A percentile compares a stretch with the other conserved stretches of the same genome.
These are phyloP conservation scores for Metalampra italica DNA, from an alignment of 2,888 invertebrate genomes.

Conservation along the genomic window DNA sequence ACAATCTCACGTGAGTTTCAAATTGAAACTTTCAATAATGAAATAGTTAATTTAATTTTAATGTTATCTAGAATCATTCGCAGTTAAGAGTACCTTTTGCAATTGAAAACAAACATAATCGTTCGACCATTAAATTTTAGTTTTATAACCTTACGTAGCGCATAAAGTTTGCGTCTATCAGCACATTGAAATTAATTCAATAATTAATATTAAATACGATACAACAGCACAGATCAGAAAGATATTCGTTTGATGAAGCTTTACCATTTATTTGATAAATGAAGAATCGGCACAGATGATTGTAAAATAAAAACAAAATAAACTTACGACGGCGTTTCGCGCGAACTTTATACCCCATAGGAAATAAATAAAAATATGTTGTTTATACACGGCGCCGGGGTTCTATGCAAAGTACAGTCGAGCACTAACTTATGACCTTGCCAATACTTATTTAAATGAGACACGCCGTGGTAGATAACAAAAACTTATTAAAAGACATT, in stretches of 20 bases:
- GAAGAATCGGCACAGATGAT: conserved; percentile 46
- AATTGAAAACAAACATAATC: too few species aligned
- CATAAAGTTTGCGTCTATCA: conserved; percentile 14
- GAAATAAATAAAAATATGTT: conserved; percentile 48
- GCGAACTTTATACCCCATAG: conserved; percentile 44
- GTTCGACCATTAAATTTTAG: too few species aligned
- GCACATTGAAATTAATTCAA: conserved; percentile 34
- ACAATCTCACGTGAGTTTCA: too few species aligned
- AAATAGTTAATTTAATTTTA: too few species aligned
- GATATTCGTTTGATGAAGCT: conserved; percentile 59
- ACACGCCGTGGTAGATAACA: conserved; percentile 25
- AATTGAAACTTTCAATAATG: too few species aligned
- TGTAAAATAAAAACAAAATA: conserved; percentile 35
- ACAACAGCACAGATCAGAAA: conserved; percentile 35
- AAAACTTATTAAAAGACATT: background rate
- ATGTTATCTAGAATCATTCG: too few species aligned
- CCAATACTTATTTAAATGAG: conserved; percentile 40
- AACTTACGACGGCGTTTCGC: conserved; percentile 36
- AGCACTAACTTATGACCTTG: conserved; percentile 40
- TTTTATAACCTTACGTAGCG: background rate
- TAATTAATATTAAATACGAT: conserved; percentile 45
- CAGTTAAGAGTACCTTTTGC: too few species aligned
- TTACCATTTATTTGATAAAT: conserved; percentile 61
- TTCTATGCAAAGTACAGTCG: conserved; percentile 36
- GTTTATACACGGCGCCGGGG: conserved; percentile 38